phyloP scores from a whole-genome alignment of 2,888 invertebrate species.

The Apodemia duryi region DNA sequence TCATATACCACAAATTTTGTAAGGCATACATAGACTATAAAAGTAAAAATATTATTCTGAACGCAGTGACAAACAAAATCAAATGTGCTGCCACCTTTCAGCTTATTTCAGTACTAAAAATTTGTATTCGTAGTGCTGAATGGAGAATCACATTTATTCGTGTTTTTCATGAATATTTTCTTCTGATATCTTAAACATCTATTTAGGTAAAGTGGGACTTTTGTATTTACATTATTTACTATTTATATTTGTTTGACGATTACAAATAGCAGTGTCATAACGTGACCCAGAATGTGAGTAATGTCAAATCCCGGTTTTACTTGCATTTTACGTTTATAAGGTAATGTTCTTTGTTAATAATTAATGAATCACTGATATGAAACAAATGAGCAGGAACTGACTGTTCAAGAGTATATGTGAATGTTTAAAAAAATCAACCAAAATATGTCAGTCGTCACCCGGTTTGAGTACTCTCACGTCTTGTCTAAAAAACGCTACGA shows the following conservation, averaged over 20 bases:
- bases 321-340: conserved; percentile 45
- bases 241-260: conserved; percentile 32
- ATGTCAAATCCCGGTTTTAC: conserved; percentile 74
- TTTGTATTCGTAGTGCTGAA: conserved; percentile 79
- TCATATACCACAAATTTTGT: not conserved
- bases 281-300: conserved; percentile 66
- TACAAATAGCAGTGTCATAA: conserved; percentile 46
- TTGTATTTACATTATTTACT: conserved; percentile 27
- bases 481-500: conserved; percentile 42
- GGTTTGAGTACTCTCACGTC: conserved; percentile 33
- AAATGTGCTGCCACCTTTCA: conserved; percentile 48
- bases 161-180: conserved; percentile 73
- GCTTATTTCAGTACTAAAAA: conserved; percentile 63
- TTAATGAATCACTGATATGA: not conserved
- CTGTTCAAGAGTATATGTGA: not conserved
- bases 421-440: conserved; percentile 32
- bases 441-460: conserved; percentile 38
- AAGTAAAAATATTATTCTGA: conserved; percentile 29
- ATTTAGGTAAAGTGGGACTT: conserved; percentile 61
- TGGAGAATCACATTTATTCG: conserved; percentile 74
- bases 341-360: conserved; percentile 20
- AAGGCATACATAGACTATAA: not conserved
- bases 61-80: conserved; percentile 40
- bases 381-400: not conserved
- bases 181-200: conserved; percentile 65